Evolutionary conservation across 2,888 invertebrate genomes (phyloP), one percentile per base, ranked within the genome.

Genomic region (Euspilapteryx auroguttella): DNA sequence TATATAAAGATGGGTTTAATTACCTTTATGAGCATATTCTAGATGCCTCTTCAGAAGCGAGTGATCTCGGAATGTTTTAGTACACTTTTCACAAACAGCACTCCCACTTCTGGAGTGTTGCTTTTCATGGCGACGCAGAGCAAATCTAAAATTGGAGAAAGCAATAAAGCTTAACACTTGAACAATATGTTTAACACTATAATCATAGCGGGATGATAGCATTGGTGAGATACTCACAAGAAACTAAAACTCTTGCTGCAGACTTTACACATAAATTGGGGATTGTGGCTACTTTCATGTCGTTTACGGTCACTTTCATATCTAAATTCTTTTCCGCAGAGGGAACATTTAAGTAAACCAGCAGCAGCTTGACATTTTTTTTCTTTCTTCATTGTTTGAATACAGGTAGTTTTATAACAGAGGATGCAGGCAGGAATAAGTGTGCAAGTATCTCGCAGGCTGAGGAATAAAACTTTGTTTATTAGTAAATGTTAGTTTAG

Each of bases 201-300:
- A n/a, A n/a, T n/a, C n/a, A n/a, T n/a, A n/a, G n/a, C n/a, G n/a
- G n/a, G n/a, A n/a, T n/a, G n/a, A n/a, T n/a, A n/a, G n/a, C n/a
- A n/a, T n/a, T n/a, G n/a, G n/a, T n/a, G n/a, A n/a, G n/a, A n/a
- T 34, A 64, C 73, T 62, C 44, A 76, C 77, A 64, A 33, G 38
- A 66, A 76, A 45, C 64, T 69, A 44, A 76, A 77, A 34, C 54
- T 64, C 44, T 76, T 77, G n/a, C 34, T 36, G 41, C 77, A 77
- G 25, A 61, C 45, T 35, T 55, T 49, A 33, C 77, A 77, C 29
- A 55, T 43, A 34, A 68, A 75, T 26, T 53, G 52, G 4, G 62
- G 59, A 8, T 43, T 45, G 37, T 77, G 77, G 37, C 69, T 71
- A 30, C 51, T 43, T 42, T 68, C 68, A 32, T 77, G 77, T 34